Evolutionary conservation across 2,797 vertebrate species (phyloP).

Genomic region (Mormyrus proboscirostris): DNA sequence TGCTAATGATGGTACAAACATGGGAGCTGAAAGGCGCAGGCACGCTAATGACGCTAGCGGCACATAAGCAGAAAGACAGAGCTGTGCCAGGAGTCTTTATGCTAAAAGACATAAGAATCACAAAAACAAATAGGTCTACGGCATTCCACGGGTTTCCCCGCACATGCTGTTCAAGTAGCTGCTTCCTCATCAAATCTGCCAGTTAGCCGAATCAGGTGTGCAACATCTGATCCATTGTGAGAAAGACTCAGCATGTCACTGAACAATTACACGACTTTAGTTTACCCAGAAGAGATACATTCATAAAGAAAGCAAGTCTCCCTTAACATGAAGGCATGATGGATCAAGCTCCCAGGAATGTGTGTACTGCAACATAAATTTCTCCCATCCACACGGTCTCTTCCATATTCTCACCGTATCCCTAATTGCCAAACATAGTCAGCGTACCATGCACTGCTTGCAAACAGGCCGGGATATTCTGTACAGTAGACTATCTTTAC

Average conservation of each 20-base stretch:
- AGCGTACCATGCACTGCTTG: not conserved
- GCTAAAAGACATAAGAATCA: conserved; percentile 16
- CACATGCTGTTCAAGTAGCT: not conserved
- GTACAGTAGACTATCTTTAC: not conserved
- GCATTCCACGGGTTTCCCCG: not conserved
- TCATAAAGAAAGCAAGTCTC: not conserved
- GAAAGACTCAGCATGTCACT: not conserved
- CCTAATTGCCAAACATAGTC: not conserved
- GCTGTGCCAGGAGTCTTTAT: not conserved
- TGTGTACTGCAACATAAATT: not conserved
- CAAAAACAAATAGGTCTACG: conserved; percentile 8
- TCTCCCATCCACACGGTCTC: not conserved
- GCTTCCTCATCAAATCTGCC: not conserved
- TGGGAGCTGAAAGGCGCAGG: not conserved
- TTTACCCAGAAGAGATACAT: not conserved
- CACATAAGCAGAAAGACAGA: not conserved
- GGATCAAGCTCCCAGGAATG: not conserved
- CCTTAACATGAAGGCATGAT: not conserved
- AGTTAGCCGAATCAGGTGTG: not conserved
- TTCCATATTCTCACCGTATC: not conserved
- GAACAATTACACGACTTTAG: not conserved
- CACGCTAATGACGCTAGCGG: not conserved
- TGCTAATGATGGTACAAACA: not conserved
- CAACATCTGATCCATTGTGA: not conserved
- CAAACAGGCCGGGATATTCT: not conserved